Evolutionary conservation across 2,888 invertebrate genomes (phyloP).

Genomic region (Acleris emargana): DNA sequence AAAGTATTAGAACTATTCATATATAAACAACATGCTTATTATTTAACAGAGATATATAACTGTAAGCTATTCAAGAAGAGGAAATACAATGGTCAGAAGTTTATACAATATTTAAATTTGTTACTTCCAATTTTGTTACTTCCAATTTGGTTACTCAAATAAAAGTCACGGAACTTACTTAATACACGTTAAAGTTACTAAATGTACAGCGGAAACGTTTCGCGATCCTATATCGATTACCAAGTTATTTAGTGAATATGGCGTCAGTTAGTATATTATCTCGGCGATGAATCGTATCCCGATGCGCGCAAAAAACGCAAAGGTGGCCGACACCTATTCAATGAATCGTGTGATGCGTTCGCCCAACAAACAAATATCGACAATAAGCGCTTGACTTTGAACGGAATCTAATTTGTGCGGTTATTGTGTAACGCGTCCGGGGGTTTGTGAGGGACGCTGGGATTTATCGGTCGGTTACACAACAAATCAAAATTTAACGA

Average conservation of each 20-base stretch:
- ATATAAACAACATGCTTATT: neutral
- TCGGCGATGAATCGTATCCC: constrained; percentile 41
- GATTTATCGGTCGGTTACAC: constrained; percentile 81
- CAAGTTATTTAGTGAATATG: constrained; percentile 19
- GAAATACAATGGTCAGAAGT: no score
- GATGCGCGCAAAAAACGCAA: constrained; percentile 60
- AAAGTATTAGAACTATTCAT: neutral
- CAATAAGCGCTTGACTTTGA: constrained; percentile 81
- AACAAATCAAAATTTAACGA: constrained; percentile 82
- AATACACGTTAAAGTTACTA: neutral
- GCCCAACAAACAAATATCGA: constrained; percentile 73
- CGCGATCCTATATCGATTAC: constrained; percentile 20
- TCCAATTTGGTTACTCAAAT: no score
- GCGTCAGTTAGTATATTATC: constrained; percentile 41
- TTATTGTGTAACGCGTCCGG: constrained; percentile 78
- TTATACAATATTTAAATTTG: no score
- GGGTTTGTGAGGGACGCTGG: constrained; percentile 64
- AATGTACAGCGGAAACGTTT: constrained; percentile 31
- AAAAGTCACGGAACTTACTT: no score
- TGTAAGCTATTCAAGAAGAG: no score
- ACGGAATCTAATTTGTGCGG: constrained; percentile 82
- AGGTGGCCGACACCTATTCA: constrained; percentile 74
- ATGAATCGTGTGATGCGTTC: constrained; percentile 73
- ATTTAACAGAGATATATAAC: neutral
- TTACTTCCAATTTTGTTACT: no score